These are phyloP conservation scores for Catocala sponsa DNA, from an alignment of 2,888 invertebrate species.

Conservation along the genomic window DNA sequence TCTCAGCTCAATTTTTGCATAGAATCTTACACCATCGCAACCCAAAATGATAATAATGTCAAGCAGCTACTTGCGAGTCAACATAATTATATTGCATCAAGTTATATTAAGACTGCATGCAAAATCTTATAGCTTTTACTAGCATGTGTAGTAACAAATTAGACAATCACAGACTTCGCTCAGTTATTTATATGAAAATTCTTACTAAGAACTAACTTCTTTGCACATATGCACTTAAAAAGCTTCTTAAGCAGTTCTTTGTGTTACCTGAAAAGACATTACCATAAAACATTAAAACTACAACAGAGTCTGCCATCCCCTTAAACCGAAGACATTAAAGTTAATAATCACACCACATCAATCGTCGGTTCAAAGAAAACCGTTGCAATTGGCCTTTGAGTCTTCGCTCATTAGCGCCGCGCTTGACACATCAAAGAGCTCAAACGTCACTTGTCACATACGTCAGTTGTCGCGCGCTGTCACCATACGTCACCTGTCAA, in stretches of 20 bases:
- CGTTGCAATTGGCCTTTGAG: conserved; percentile 59
- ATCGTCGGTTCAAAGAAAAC: conserved; percentile 59
- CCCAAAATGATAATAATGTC: too few species aligned
- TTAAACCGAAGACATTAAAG: conserved; percentile 55
- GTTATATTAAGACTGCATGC: too few species aligned
- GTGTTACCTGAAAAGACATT: conserved; percentile 16
- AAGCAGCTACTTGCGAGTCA: too few species aligned
- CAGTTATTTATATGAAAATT: too few species aligned
- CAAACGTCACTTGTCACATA: conserved; percentile 63
- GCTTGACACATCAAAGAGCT: conserved; percentile 76
- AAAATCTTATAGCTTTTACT: too few species aligned
- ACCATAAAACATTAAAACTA: conserved; percentile 33
- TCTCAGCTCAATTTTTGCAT: too few species aligned
- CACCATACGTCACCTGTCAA: conserved; percentile 69
- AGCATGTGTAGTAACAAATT: too few species aligned
- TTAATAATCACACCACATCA: conserved; percentile 58
- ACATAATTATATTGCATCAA: too few species aligned
- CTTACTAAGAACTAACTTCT: not conserved
- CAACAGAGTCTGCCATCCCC: conserved; percentile 38
- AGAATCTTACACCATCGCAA: too few species aligned
- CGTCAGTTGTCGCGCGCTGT: conserved; percentile 69
- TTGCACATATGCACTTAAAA: not conserved
- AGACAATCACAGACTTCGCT: too few species aligned
- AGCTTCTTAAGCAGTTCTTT: not conserved
- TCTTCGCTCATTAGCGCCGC: conserved; percentile 71